Base-by-base conservation (phyloP, 2,888 invertebrate genomes). In the Laspeyria flexula region DNA sequence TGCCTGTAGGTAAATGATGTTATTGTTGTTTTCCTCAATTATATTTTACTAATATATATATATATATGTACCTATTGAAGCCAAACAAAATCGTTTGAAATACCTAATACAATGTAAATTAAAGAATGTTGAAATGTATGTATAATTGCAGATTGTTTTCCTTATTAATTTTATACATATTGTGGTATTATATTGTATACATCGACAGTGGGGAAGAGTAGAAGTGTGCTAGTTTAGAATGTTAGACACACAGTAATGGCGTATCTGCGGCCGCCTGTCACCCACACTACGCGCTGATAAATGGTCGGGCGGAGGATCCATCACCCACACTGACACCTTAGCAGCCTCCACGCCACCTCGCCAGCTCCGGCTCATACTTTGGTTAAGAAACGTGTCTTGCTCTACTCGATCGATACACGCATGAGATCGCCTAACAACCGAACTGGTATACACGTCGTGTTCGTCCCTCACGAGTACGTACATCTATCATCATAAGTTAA, bases 371-470 rank as follows among this genome's bases (percentile, higher is more conserved):
- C 63, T 56, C 70, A 69, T 65, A 62, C 65, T 67, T 59, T 75
- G 79, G 75, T 78, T 83, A 83, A 83, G 81, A 83, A 86, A 82
- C 81, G 82, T 83, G 83, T 84, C 83, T 81, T 76, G 71, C 67
- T 71, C 76, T 73, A 78, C 58, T 76, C 82, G 90, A 89, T 90
- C 90, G 77, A 91, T 90, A 90, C 80, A 83, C 82, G 77, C 78
- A 81, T 82, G 79, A 81, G 80, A 81, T 76, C 74, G 77, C 65
- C 77, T 77, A 79, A 75, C 75, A 77, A 75, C 71, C 68, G 65
- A 69, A 62, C 74, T 68, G 77, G 33, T 76, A 78, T 76, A 81
- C 79, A 76, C 71, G 27, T 31, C 34, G 18, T 13, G 16, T 11
- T 37, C 25, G 75, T 70, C 57, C 45, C 60, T 49, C 61, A 65